Evolutionary conservation across 2,113 vertebrate species (phyloP).

Genomic region (Xenopus laevis): DNA sequence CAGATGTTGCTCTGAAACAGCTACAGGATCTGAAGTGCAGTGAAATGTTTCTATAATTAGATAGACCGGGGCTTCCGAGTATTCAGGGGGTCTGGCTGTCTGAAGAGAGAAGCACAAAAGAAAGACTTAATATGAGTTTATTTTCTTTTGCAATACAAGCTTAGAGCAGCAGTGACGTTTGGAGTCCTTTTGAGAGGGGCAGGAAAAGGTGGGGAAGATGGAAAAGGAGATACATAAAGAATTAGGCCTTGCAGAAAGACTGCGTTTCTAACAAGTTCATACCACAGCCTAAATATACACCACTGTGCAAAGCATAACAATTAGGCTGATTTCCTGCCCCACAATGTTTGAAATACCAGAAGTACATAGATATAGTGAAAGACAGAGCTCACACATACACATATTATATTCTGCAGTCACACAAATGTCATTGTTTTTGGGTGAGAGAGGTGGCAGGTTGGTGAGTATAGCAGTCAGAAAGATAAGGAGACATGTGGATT

Average conservation of each 20-base stretch:
- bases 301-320: not conserved
- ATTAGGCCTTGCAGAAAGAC: slow-evolving; percentile 7
- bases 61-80: slow-evolving; percentile 63
- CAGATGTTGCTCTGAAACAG: slow-evolving; percentile 74
- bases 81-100: slow-evolving; percentile 55
- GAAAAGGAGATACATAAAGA: slow-evolving; percentile 9
- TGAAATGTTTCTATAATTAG: slow-evolving; percentile 68
- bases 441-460: too few relatives aligned
- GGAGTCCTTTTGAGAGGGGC: slow-evolving; percentile 2
- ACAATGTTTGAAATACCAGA: not conserved
- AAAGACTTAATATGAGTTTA: slow-evolving; percentile 36
- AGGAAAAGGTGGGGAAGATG: slow-evolving; percentile 30
- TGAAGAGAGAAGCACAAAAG: slow-evolving; percentile 34
- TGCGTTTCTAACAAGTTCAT: not conserved
- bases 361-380: not conserved
- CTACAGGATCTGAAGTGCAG: slow-evolving; percentile 45
- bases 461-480: too few relatives aligned
- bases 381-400: too few relatives aligned
- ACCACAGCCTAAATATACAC: not conserved
- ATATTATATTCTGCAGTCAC: too few relatives aligned
- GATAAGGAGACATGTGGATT: too few relatives aligned
- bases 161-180: slow-evolving; percentile 16
- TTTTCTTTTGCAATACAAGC: slow-evolving; percentile 31
- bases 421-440: too few relatives aligned
- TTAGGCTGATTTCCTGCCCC: not conserved